phyloP scores from a whole-genome alignment of 2,797 vertebrate species.

The Mus minutoides region DNA sequence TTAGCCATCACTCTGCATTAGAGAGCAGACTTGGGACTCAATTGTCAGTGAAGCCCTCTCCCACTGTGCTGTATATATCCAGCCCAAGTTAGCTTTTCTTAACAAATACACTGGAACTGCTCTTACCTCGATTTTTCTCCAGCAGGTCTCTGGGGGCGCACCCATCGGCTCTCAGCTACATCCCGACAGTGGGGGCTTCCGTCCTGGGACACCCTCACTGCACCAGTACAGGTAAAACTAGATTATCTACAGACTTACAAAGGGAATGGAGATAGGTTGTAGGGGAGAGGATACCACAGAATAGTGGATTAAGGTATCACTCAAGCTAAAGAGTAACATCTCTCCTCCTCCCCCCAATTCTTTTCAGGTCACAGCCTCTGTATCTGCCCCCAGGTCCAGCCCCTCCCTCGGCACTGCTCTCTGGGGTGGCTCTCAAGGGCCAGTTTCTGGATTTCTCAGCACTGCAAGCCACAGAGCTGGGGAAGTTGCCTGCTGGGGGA shows the following conservation, averaged over 20 bases:
- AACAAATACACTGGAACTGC: background rate
- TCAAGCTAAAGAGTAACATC: background rate
- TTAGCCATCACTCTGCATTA: background rate
- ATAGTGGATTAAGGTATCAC: background rate
- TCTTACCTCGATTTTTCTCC: background rate
- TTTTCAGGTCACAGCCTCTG: slow-evolving; percentile 83
- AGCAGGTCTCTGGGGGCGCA: slow-evolving; percentile 78
- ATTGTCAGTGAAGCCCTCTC: background rate
- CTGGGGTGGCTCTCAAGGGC: slow-evolving; percentile 86
- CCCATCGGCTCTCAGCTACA: slow-evolving; percentile 81
- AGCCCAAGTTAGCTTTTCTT: background rate
- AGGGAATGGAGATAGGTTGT: background rate
- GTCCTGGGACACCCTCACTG: slow-evolving; percentile 84
- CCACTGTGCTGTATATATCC: background rate
- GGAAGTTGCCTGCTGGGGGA: slow-evolving; percentile 84
- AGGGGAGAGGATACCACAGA: background rate
- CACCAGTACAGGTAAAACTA: slow-evolving; percentile 83
- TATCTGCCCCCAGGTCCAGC: slow-evolving; percentile 84
- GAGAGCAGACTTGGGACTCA: background rate
- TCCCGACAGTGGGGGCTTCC: slow-evolving; percentile 76
- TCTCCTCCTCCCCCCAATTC: background rate
- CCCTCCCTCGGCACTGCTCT: slow-evolving; percentile 83
- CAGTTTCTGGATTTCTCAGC: slow-evolving; percentile 86
- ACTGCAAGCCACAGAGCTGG: slow-evolving; percentile 84
- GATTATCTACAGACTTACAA: too few species aligned